phyloP scores from a whole-genome alignment of 2,797 vertebrate genomes.

The Thamnophis elegans region DNA sequence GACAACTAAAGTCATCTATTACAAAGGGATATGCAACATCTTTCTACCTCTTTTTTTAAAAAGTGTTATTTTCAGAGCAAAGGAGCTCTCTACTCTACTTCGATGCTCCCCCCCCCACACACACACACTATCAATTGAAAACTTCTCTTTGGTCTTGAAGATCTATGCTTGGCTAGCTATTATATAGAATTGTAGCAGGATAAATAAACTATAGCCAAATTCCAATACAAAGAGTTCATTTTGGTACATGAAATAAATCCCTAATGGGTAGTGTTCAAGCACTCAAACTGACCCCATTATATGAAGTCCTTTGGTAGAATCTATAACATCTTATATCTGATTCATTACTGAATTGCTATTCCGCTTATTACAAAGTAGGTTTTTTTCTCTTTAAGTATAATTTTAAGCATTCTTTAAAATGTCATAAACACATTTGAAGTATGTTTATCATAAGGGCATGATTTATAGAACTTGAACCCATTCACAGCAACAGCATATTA shows the following conservation, averaged over 20 bases:
- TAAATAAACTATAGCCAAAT: neutral
- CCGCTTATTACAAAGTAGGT: neutral
- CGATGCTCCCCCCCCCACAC: no score
- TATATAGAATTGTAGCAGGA: neutral
- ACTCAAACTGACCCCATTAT: neutral
- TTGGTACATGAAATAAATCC: neutral
- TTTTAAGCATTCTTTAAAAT: neutral
- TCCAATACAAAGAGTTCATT: neutral
- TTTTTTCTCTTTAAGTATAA: neutral
- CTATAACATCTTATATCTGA: neutral
- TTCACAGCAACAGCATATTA: neutral
- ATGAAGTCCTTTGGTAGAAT: neutral
- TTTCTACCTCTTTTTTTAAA: neutral
- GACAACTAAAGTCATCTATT: neutral
- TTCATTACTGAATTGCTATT: neutral
- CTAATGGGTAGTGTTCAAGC: neutral
- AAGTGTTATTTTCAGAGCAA: neutral
- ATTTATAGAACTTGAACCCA: neutral
- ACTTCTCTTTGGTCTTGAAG: neutral
- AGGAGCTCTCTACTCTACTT: neutral
- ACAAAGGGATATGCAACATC: neutral
- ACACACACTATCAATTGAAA: neutral
- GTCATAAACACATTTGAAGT: neutral
- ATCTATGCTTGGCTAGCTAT: neutral
- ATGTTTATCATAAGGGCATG: neutral